phyloP scores from a whole-genome alignment of 1,140 invertebrate species.

The Ceratosolen solmsi region DNA sequence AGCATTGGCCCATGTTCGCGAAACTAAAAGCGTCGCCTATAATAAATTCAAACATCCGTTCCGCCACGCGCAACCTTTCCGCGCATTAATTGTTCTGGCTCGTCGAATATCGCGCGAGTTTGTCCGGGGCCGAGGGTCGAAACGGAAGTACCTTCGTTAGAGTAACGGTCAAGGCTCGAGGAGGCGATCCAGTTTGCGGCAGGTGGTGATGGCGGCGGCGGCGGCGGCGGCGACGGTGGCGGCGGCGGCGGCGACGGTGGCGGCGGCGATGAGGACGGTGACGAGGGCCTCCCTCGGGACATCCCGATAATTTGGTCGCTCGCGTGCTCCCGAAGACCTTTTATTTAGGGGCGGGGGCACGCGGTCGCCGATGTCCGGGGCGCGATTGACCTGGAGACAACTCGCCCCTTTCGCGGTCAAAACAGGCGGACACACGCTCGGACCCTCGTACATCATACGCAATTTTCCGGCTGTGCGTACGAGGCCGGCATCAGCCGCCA shows the following conservation, averaged over 20 bases:
- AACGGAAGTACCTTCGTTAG: not conserved
- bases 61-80: slow-evolving; percentile 20
- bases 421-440: slow-evolving; percentile 74
- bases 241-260: not conserved
- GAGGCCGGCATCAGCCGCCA: not conserved
- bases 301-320: slow-evolving; percentile 66
- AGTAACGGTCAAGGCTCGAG: slow-evolving; percentile 10
- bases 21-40: not conserved
- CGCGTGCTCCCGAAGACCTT: slow-evolving; percentile 43
- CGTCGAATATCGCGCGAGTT: not conserved
- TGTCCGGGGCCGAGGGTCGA: not conserved
- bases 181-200: slow-evolving; percentile 39
- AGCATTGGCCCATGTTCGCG: not conserved
- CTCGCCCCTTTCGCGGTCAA: slow-evolving; percentile 72
- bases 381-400: slow-evolving; percentile 68
- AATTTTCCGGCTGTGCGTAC: slow-evolving; percentile 42
- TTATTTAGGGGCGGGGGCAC: slow-evolving; percentile 29
- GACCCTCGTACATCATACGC: slow-evolving; percentile 66
- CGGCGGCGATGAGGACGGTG: slow-evolving; percentile 5
- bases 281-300: slow-evolving; percentile 39
- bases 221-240: not conserved
- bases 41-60: slow-evolving; percentile 49
- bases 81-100: not conserved
- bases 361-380: slow-evolving; percentile 55
- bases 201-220: not conserved